Conservation (phyloP, 2,797 vertebrate species). For the Okamejei kenojei region DNA sequence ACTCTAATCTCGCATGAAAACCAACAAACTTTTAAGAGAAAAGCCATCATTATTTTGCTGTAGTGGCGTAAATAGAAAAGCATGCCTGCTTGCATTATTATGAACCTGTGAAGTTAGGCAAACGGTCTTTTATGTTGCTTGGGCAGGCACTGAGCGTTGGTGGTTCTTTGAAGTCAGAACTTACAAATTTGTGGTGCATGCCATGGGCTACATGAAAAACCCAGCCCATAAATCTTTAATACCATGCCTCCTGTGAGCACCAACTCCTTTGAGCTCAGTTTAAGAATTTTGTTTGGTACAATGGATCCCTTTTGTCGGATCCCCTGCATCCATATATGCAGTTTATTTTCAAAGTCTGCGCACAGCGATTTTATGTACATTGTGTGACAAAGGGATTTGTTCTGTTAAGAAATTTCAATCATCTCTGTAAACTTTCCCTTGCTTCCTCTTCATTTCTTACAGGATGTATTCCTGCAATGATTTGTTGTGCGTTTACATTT, state of each 20-base stretch:
- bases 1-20: neutral
- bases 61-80: neutral
- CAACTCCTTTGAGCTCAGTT: constrained; percentile 32
- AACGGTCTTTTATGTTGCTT: constrained; percentile 29
- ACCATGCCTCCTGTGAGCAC: constrained; percentile 26
- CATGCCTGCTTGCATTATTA: neutral
- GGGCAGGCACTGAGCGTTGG: constrained; percentile 31
- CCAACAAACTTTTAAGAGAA: neutral
- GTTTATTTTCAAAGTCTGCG: constrained; percentile 33
- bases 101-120: constrained; percentile 28
- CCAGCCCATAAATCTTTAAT: constrained; percentile 34
- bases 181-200: constrained; percentile 38
- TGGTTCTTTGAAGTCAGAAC: constrained; percentile 37
- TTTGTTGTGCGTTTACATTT: neutral
- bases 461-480: neutral
- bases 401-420: constrained; percentile 1
- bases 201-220: constrained; percentile 30
- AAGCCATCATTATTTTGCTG: neutral
- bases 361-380: constrained; percentile 6
- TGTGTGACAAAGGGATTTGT: neutral
- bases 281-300: constrained; percentile 35
- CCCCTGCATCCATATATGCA: constrained; percentile 26
- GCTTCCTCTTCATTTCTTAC: constrained; percentile 10
- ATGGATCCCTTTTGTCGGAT: constrained; percentile 27
- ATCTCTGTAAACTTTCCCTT: neutral